Evolutionary conservation across 92 coral and sea anemone genomes (phyloP).

Genomic region (Palythoa heliodiscus): DNA sequence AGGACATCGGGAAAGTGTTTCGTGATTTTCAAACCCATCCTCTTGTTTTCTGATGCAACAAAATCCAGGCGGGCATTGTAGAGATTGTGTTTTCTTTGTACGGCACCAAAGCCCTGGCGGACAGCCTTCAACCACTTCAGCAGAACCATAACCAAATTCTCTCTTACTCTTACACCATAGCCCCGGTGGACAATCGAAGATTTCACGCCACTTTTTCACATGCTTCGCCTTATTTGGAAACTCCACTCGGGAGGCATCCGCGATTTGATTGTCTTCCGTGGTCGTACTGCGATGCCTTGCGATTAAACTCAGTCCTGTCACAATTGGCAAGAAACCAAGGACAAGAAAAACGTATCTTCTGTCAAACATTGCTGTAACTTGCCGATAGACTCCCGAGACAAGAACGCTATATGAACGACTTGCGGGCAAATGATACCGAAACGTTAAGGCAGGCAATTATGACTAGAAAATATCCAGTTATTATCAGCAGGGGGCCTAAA

Average conservation of each 20-base stretch:
- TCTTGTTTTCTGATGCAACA: conserved; percentile 29
- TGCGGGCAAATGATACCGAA: neutral
- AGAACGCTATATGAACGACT: neutral
- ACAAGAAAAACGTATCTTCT: neutral
- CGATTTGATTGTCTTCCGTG: neutral
- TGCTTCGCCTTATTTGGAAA: neutral
- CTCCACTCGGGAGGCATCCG: neutral
- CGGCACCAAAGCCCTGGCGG: conserved; percentile 96
- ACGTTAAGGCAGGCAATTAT: neutral
- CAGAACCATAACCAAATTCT: conserved; percentile 14
- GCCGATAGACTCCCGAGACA: neutral
- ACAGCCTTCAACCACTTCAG: conserved; percentile 37
- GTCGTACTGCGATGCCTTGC: neutral
- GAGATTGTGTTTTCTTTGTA: conserved; percentile 32
- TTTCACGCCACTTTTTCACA: neutral
- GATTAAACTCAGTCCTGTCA: neutral
- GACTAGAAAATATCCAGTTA: conserved; percentile 11
- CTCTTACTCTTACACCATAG: conserved; percentile 23
- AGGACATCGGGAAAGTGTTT: conserved; percentile 20
- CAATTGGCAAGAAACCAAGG: conserved; percentile 19
- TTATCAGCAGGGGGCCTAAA: conserved; percentile 23
- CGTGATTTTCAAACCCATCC: conserved; percentile 18
- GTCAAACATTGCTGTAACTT: neutral
- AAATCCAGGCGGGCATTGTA: conserved; percentile 23
- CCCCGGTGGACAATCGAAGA: conserved; percentile 29